Evolutionary conservation across 2,888 invertebrate species (phyloP).

Genomic region (Spilarctia lutea): DNA sequence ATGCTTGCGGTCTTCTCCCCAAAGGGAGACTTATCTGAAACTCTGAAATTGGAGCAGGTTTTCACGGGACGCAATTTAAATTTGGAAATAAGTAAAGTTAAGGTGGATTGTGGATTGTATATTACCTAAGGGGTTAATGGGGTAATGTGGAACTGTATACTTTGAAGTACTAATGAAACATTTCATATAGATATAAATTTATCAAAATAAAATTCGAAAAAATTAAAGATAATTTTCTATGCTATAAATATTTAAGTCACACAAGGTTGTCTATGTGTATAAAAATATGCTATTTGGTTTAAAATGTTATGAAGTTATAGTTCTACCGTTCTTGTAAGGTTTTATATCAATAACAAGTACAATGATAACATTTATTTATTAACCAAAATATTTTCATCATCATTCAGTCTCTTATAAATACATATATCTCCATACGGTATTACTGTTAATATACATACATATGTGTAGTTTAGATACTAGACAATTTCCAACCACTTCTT

Average conservation of each 20-base stretch:
- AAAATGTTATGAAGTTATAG: too few relatives aligned
- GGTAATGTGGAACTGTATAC: not conserved
- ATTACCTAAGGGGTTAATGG: slow-evolving; percentile 4
- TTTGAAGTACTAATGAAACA: not conserved
- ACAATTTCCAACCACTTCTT: too few relatives aligned
- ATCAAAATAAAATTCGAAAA: not conserved
- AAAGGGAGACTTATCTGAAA: slow-evolving; percentile 59
- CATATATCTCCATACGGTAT: too few relatives aligned
- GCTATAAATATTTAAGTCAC: not conserved
- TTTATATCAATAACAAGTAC: too few relatives aligned
- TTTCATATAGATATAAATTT: not conserved
- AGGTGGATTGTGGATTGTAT: not conserved
- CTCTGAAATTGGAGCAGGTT: slow-evolving; percentile 60
- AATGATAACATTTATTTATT: too few relatives aligned
- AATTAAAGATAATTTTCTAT: too few relatives aligned
- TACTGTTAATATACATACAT: too few relatives aligned
- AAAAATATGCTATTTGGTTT: too few relatives aligned
- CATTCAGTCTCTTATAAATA: too few relatives aligned
- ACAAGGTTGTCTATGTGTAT: not conserved
- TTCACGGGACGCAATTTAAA: slow-evolving; percentile 42
- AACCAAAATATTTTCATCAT: too few relatives aligned
- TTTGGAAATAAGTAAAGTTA: slow-evolving; percentile 33
- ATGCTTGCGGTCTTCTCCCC: slow-evolving; percentile 50
- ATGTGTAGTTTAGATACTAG: too few relatives aligned
- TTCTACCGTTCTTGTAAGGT: too few relatives aligned